Evolutionary conservation across 2,113 vertebrate species (phyloP).

Genomic region (Felis chaus): DNA sequence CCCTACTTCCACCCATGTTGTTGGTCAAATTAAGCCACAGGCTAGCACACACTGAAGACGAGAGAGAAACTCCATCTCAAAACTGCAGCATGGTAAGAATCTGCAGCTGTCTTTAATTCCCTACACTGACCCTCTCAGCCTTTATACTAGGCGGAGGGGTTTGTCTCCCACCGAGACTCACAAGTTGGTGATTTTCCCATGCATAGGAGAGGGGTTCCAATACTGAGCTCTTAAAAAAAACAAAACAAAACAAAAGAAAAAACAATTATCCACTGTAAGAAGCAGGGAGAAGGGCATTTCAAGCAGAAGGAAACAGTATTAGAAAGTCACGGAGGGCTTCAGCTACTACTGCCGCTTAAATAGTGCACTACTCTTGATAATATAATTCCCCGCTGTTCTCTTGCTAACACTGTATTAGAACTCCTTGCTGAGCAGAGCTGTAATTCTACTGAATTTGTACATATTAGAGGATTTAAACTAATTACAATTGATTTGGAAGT

Average conservation of each 20-base stretch:
- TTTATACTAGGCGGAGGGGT: neutral
- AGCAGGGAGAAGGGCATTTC: neutral
- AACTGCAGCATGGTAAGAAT: neutral
- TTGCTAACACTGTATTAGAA: slow-evolving; percentile 56
- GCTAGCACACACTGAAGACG: neutral
- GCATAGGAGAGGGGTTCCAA: neutral
- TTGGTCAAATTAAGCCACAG: neutral
- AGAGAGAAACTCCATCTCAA: neutral
- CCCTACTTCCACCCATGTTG: neutral
- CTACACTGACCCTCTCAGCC: neutral
- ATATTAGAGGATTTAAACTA: slow-evolving; percentile 66
- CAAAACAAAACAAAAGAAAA: neutral
- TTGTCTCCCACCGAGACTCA: neutral
- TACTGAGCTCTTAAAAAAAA: neutral
- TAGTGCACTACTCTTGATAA: slow-evolving; percentile 12
- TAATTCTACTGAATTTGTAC: slow-evolving; percentile 65
- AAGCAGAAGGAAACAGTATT: neutral
- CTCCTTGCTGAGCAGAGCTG: slow-evolving; percentile 20
- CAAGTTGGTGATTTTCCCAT: slow-evolving; percentile 17
- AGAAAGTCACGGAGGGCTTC: neutral
- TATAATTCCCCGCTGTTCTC: slow-evolving; percentile 8
- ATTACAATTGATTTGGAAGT: slow-evolving; percentile 70
- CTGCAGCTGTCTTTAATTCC: neutral
- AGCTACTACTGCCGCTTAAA: neutral
- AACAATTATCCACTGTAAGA: neutral